Conservation (phyloP, 92 coral and sea anemone genomes). For the Porites rus region DNA sequence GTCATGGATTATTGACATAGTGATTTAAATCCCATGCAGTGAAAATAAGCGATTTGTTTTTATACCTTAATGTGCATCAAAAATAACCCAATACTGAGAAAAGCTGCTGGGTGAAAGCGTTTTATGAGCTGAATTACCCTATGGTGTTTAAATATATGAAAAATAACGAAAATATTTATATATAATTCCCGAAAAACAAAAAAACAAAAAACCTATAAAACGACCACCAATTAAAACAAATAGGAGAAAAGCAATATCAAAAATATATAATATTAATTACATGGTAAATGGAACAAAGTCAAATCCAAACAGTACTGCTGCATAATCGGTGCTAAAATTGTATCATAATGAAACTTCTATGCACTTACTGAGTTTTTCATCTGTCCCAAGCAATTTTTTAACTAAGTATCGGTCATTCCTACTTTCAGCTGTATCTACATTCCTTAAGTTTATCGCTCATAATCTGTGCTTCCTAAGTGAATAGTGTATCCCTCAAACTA, state of each 20-base stretch:
- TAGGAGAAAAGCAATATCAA: neutral
- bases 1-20: too few relatives aligned
- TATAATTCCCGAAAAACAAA: neutral
- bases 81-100: slow-evolving; percentile 19
- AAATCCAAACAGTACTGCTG: too few relatives aligned
- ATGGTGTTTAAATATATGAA: slow-evolving; percentile 1
- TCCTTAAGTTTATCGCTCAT: neutral
- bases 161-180: neutral
- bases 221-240: neutral
- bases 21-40: neutral
- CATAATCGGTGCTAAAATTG: too few relatives aligned
- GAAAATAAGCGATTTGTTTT: slow-evolving; percentile 2
- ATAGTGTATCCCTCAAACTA: too few relatives aligned
- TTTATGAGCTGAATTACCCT: neutral
- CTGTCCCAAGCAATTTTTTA: too few relatives aligned
- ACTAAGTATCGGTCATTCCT: too few relatives aligned
- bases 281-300: too few relatives aligned
- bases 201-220: neutral
- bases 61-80: neutral
- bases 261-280: too few relatives aligned
- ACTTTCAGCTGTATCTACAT: neutral
- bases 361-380: too few relatives aligned
- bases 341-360: too few relatives aligned
- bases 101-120: neutral
- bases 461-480: neutral